Evolutionary conservation across 2,113 vertebrate genomes (phyloP).

Genomic region (Perca schrenkii): DNA sequence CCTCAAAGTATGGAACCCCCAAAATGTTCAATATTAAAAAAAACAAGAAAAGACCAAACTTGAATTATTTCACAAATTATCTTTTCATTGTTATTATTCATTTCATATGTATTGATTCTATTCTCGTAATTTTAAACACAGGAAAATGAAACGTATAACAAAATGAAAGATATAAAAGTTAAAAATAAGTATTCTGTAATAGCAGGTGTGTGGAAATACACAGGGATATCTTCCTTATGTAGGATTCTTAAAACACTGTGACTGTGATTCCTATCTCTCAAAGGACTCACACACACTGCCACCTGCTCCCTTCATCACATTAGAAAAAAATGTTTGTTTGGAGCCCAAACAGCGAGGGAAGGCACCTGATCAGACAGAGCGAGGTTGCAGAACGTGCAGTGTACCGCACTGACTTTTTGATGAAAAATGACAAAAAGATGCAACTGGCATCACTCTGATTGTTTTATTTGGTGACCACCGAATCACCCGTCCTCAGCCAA

Average conservation of each 20-base stretch:
- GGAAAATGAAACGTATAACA: neutral
- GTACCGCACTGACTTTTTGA: no score
- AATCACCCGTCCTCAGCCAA: no score
- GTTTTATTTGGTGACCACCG: no score
- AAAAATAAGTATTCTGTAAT: neutral
- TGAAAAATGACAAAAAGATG: no score
- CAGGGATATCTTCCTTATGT: neutral
- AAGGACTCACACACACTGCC: neutral
- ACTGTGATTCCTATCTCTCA: neutral
- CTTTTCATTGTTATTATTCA: neutral
- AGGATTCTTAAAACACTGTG: neutral
- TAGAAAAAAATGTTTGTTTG: neutral
- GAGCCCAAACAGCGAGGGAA: neutral
- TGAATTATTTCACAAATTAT: no score
- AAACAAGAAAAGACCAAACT: neutral
- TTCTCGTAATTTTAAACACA: neutral
- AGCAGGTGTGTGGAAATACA: no score
- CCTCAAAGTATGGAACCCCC: no score
- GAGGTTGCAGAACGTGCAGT: no score
- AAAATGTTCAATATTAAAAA: neutral
- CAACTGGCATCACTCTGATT: no score
- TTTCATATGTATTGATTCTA: neutral
- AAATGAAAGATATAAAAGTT: neutral
- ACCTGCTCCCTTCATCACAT: neutral
- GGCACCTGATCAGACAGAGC: no score